Conservation (phyloP, 2,797 vertebrate species). For the Hipposideros larvatus region DNA sequence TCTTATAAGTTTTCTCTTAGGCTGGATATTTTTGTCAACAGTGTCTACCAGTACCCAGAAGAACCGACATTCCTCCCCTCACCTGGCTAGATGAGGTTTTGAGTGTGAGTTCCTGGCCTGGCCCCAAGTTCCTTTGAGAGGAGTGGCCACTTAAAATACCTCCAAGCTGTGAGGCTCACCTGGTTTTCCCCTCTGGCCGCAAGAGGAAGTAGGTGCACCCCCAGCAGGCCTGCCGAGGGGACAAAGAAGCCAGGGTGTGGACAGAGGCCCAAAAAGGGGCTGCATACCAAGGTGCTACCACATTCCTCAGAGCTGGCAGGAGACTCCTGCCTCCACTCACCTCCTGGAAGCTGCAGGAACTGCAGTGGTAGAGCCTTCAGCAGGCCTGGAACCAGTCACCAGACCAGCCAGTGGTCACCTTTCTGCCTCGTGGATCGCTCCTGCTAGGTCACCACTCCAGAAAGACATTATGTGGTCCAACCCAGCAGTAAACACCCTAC, state of each 20-base stretch:
- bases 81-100: neutral
- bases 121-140: neutral
- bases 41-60: neutral
- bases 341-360: neutral
- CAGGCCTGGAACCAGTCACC: neutral
- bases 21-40: no score
- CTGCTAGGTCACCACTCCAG: neutral
- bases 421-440: rapidly evolving
- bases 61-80: neutral
- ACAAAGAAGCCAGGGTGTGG: neutral
- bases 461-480: neutral
- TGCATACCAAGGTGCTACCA: neutral
- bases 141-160: no score
- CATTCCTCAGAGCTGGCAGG: neutral
- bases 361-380: neutral
- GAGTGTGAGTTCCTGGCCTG: neutral
- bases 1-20: no score
- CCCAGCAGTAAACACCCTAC: neutral
- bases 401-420: neutral
- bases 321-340: conserved; percentile 23
- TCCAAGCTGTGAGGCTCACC: neutral
- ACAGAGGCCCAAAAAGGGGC: neutral
- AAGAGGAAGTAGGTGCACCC: neutral
- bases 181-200: neutral
- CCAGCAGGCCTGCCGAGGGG: neutral